Evolutionary conservation across 2,888 invertebrate genomes (phyloP).

Genomic region (Leucoma salicis): DNA sequence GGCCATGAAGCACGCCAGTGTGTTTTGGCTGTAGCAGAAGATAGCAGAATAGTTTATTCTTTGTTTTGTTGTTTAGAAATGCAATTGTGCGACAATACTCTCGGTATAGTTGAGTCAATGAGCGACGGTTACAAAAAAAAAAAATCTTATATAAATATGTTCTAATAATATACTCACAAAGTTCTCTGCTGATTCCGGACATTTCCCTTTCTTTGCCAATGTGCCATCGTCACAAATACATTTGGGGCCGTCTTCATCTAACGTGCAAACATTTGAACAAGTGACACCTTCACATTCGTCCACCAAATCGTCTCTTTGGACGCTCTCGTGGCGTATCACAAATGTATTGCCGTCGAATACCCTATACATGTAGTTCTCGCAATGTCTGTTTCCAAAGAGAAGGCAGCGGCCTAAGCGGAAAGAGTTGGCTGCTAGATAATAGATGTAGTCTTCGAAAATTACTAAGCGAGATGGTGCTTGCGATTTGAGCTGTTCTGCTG

Average conservation of each 20-base stretch:
- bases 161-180: constrained; percentile 39
- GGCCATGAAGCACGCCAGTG: no score
- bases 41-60: no score
- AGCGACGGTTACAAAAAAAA: no score
- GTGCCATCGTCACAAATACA: constrained; percentile 82
- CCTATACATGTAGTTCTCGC: constrained; percentile 70
- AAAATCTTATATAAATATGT: not conserved
- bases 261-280: constrained; percentile 84
- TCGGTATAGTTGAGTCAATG: no score
- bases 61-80: no score
- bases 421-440: constrained; percentile 83
- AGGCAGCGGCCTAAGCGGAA: constrained; percentile 83
- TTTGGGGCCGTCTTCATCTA: constrained; percentile 55
- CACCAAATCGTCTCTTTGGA: constrained; percentile 49
- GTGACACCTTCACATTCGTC: constrained; percentile 71
- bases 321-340: constrained; percentile 52
- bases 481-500: constrained; percentile 66
- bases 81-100: no score
- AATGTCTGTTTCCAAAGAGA: constrained; percentile 76
- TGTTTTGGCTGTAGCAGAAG: no score
- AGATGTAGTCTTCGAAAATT: constrained; percentile 89
- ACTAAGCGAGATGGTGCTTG: constrained; percentile 84
- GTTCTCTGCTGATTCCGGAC: constrained; percentile 31
- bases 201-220: constrained; percentile 38
- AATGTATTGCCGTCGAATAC: constrained; percentile 53